Base-by-base conservation (phyloP, 1,140 invertebrate species). In the Magallana angulata region DNA sequence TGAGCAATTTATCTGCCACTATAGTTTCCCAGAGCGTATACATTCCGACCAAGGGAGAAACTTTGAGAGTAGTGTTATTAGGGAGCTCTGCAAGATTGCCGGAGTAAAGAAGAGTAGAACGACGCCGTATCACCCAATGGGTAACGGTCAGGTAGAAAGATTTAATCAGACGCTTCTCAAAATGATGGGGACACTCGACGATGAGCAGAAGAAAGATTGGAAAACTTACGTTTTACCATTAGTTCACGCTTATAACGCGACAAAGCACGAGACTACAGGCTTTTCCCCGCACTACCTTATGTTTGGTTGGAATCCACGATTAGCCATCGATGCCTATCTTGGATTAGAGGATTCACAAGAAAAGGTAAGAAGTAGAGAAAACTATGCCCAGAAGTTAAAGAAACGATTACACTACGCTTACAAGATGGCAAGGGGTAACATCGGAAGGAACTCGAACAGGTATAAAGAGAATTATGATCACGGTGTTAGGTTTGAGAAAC, bases 281-380 rank as follows among this genome's bases (percentile, higher is more conserved):
- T 88, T 57, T 60, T 68, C 59, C 1, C 87, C 58, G 7, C 83
- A 88, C 62, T 84, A 80, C 56, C 60, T 88, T 1, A 88, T 88
- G 87, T 88, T 88, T 81, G 87, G 87, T 62, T 85, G 87, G 82
- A 64, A 85, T 36, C 87, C 87, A 14, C 57, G 82, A 1, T 30
- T 88, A 8, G 62, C 87, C 14, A 81, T 88, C 0, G 87, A 88
- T 62, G 87, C 87, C n/a, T 88, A 83, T 60, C 36, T 88, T 30
- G 87, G 87, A 6, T 57, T 56, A n/a, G 82, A 83, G 11, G 18
- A 71, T 30, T 30, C 64, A 30, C 16, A n/a, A 30, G 12, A 85
- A n/a, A 18, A 6, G 30, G 5, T 56, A 68, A 18, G 83, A 68
- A 84, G 60, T 59, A 36, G 60, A 16, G 60, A 85, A 62, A 24